These are phyloP conservation scores for Tretioscincus oriximinensis DNA, from an alignment of 2,113 vertebrate species.

Conservation along the genomic window DNA sequence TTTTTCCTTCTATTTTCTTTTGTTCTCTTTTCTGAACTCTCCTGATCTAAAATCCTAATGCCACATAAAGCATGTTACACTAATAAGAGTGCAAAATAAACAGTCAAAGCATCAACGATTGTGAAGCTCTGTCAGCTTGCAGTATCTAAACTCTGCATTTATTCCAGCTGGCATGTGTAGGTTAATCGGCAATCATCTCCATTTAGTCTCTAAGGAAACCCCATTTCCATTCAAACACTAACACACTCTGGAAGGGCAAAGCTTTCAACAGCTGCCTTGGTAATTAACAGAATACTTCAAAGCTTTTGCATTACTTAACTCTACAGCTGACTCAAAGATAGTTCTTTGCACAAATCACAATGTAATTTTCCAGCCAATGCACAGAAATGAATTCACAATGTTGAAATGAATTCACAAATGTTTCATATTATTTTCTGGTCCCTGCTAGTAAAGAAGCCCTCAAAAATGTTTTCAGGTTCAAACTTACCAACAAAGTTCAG, in stretches of 20 bases:
- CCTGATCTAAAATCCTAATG: not conserved
- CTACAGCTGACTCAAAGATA: not conserved
- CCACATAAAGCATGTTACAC: not conserved
- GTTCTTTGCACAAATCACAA: not conserved
- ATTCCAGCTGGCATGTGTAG: slow-evolving; percentile 1
- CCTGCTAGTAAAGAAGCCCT: too few relatives aligned
- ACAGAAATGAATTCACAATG: too few relatives aligned
- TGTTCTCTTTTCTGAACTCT: not conserved
- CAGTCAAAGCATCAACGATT: not conserved
- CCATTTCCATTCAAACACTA: slow-evolving; percentile 19
- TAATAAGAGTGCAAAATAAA: not conserved
- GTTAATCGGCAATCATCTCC: slow-evolving; percentile 13
- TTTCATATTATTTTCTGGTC: too few relatives aligned
- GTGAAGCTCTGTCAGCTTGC: not conserved
- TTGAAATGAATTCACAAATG: too few relatives aligned
- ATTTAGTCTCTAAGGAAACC: slow-evolving; percentile 2
- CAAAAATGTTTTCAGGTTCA: too few relatives aligned
- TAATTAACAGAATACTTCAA: slow-evolving; percentile 15
- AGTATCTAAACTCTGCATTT: not conserved
- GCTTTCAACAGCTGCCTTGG: not conserved
- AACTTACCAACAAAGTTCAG: too few relatives aligned
- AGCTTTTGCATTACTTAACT: not conserved
- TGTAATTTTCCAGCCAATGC: not conserved
- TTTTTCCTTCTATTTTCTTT: not conserved
- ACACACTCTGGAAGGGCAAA: not conserved